Conservation (phyloP, 35 echinoderm and acorn worm species). For the Ophioderma brevispina region DNA sequence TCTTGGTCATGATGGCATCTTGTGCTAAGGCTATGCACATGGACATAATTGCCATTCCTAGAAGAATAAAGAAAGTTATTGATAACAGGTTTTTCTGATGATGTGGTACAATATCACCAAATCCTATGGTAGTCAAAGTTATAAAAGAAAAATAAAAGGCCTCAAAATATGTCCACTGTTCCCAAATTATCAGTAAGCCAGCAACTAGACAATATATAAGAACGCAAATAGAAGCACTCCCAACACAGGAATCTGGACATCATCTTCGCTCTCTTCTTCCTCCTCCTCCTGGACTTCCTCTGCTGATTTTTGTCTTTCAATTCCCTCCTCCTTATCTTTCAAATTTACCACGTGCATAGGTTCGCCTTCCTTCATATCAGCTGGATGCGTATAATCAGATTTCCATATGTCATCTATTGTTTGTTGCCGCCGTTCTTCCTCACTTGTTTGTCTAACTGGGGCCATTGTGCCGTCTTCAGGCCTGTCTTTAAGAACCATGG, state of each 20-base stretch:
- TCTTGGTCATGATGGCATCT: slow-evolving; percentile 80
- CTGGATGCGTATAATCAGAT: slow-evolving; percentile 9
- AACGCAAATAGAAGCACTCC: slow-evolving; percentile 74
- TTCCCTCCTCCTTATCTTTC: slow-evolving; percentile 25
- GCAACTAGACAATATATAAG: slow-evolving; percentile 88
- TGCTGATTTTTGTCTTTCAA: background rate
- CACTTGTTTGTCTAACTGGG: background rate
- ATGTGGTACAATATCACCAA: slow-evolving; percentile 83
- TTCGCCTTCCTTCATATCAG: slow-evolving; percentile 12
- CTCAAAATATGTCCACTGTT: slow-evolving; percentile 91
- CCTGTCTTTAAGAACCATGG: background rate
- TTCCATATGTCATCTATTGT: background rate
- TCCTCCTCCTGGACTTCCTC: slow-evolving; percentile 16
- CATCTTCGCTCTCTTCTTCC: slow-evolving; percentile 30
- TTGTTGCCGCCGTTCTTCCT: background rate
- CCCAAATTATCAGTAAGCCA: slow-evolving; percentile 58
- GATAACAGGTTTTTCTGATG: slow-evolving; percentile 87
- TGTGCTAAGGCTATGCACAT: slow-evolving; percentile 99
- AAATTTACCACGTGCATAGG: slow-evolving; percentile 12
- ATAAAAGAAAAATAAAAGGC: slow-evolving; percentile 97
- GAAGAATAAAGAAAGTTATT: slow-evolving; percentile 83
- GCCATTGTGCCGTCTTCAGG: background rate
- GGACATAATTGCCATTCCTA: slow-evolving; percentile 98
- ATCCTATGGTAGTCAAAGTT: slow-evolving; percentile 93
- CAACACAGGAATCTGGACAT: slow-evolving; percentile 70